These are phyloP conservation scores for Lasioglossum calceatum DNA, from an alignment of 2,888 invertebrate species.

Conservation along the genomic window DNA sequence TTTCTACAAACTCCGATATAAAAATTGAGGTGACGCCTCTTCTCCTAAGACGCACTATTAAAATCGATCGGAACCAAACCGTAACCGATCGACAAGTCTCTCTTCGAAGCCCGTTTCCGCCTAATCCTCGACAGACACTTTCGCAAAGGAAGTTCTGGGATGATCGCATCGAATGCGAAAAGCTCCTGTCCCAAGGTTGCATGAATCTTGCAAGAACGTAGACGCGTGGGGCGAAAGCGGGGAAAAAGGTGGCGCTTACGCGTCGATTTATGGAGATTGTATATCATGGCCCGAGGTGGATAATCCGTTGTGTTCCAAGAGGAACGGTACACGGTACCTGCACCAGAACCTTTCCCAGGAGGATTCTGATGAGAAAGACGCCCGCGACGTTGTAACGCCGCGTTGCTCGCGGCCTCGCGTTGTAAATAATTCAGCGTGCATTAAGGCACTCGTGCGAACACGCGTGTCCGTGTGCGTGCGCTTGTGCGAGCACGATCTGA, in stretches of 20 bases:
- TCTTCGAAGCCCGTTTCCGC: neutral
- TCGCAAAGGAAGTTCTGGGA: neutral
- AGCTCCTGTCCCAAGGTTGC: constrained; percentile 21
- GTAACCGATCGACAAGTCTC: neutral
- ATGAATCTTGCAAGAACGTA: constrained; percentile 34
- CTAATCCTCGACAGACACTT: neutral
- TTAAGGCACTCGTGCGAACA: constrained; percentile 34
- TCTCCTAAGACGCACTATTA: too few species aligned
- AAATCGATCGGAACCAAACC: too few species aligned
- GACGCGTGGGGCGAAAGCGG: constrained; percentile 8
- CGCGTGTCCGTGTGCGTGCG: neutral
- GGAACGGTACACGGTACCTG: constrained; percentile 44
- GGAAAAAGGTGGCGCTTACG: constrained; percentile 51
- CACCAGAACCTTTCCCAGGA: constrained; percentile 67
- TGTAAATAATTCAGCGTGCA: constrained; percentile 58
- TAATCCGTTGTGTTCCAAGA: constrained; percentile 62
- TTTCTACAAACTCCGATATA: too few species aligned
- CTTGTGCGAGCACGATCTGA: neutral
- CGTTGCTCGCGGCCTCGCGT: constrained; percentile 39
- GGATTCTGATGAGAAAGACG: constrained; percentile 56
- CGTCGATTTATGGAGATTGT: constrained; percentile 71
- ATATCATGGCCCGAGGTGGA: constrained; percentile 65
- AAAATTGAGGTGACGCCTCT: too few species aligned
- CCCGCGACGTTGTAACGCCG: constrained; percentile 22
- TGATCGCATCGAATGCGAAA: constrained; percentile 29